Evolutionary conservation across 2,113 vertebrate genomes (phyloP), one percentile per base, ranked within the genome.

Genomic region (Tauraco erythrolophus): DNA sequence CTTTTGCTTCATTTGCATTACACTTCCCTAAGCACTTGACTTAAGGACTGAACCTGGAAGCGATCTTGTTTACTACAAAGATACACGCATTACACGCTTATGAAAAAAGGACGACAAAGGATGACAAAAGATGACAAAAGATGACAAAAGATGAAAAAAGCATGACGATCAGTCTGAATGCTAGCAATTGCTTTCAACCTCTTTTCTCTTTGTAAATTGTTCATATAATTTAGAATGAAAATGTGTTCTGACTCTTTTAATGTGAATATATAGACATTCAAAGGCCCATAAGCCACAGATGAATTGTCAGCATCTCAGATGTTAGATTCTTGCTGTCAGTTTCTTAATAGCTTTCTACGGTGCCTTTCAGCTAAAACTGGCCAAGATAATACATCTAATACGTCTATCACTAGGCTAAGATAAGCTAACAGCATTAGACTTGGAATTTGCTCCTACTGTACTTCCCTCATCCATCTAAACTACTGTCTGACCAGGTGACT

Each of bases 141-240:
- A 88, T 69, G 15, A 68, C 14, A 87, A 79, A 94, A 81, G 41
- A 71, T 43, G 6, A 45, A 72, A 56, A 91, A 72, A 58, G 3
- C 53, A 54, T 72, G 62, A 39, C 71, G 84, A 69, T 76, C 61
- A 64, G 7, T 7, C 54, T 53, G 41, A 69, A 95, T 80, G 70
- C 7, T 43, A 88, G 43, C 57, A 88, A 86, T 83, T 80, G 23
- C 62, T 86, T 95, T 91, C 76, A 92, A 33, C 11, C 15, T 66
- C 28, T 88, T 43, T 90, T 79, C 21, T 53, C 27, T 84, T 89
- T 88, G 35, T 64, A 68, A 92, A 88, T 61, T 72, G 39, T 92
- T 84, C 68, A 86, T 69, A 69, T 69, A 77, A 80, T 61, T 91
- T 77, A 65, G 80, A 81, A 92, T 14, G 41, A 94, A 92, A 94